Percentiles rank a stretch among this genome's conserved stretches.
phyloP scores from a whole-genome alignment of 2,113 vertebrate species.

The Vombatus ursinus region DNA sequence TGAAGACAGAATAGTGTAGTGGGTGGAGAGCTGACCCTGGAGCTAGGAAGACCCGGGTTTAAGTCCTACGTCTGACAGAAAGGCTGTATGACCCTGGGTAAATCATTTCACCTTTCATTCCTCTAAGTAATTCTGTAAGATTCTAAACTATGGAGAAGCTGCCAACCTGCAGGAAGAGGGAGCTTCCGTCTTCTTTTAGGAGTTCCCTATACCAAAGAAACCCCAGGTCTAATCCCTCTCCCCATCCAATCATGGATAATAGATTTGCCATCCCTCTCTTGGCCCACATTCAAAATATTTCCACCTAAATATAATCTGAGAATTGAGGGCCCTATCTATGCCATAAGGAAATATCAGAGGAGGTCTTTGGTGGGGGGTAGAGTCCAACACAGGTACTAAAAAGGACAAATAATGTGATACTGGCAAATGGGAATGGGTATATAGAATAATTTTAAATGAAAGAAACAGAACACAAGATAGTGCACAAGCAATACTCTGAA shows the following conservation, averaged over 20 bases:
- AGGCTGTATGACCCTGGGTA: neutral
- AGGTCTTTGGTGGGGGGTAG: neutral
- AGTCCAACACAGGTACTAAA: neutral
- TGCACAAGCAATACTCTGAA: neutral
- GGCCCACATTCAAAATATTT: neutral
- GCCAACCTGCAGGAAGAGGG: neutral
- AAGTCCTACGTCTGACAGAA: neutral
- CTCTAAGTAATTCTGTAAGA: neutral
- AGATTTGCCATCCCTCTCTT: neutral
- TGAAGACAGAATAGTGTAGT: neutral
- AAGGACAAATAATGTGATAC: neutral
- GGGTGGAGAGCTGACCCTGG: neutral
- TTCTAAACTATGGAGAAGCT: neutral
- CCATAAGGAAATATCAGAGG: neutral
- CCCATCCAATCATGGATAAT: neutral
- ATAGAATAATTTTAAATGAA: neutral
- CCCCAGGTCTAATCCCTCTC: neutral
- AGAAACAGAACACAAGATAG: neutral
- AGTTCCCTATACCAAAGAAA: neutral
- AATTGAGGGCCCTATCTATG: neutral
- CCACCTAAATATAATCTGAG: neutral
- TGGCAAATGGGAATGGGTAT: neutral
- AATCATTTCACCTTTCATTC: neutral
- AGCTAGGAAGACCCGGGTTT: neutral
- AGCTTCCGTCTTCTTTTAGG: neutral